phyloP scores from a whole-genome alignment of 1,140 invertebrate genomes.

The Cydia pomonella region DNA sequence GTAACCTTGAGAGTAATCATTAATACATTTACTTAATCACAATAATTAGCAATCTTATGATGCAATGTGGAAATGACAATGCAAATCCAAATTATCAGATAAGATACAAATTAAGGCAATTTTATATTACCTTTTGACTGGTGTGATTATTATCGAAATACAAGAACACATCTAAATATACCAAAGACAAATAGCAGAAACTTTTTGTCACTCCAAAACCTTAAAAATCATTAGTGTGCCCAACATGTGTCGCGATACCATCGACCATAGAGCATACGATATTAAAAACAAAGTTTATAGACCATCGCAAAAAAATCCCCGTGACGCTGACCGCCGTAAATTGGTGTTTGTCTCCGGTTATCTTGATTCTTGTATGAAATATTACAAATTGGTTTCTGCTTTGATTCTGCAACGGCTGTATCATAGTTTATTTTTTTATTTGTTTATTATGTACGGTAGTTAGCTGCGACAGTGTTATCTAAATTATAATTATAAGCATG shows the following conservation, averaged over 20 bases:
- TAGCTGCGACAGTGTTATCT: not conserved
- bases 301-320: slow-evolving; percentile 13
- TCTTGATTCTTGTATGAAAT: slow-evolving; percentile 31
- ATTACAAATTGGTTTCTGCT: slow-evolving; percentile 22
- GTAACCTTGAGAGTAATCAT: not conserved
- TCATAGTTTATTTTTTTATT: not conserved
- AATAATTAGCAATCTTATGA: too few relatives aligned
- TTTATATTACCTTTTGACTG: not conserved
- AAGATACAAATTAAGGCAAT: too few relatives aligned
- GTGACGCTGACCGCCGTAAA: slow-evolving; percentile 22
- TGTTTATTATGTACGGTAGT: not conserved
- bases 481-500: too few relatives aligned
- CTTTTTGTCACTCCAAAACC: not conserved
- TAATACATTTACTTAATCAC: too few relatives aligned
- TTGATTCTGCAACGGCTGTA: not conserved
- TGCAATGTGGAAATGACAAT: too few relatives aligned
- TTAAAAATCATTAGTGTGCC: slow-evolving; percentile 27
- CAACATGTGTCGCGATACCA: slow-evolving; percentile 25
- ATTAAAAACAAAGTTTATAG: slow-evolving; percentile 29
- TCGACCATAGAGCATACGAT: not conserved
- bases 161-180: not conserved
- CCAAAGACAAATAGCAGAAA: not conserved
- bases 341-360: slow-evolving; percentile 25
- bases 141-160: not conserved
- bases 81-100: too few relatives aligned